These are phyloP conservation scores for Epinephelus moara DNA, from an alignment of 2,113 vertebrate species.

Conservation along the genomic window DNA sequence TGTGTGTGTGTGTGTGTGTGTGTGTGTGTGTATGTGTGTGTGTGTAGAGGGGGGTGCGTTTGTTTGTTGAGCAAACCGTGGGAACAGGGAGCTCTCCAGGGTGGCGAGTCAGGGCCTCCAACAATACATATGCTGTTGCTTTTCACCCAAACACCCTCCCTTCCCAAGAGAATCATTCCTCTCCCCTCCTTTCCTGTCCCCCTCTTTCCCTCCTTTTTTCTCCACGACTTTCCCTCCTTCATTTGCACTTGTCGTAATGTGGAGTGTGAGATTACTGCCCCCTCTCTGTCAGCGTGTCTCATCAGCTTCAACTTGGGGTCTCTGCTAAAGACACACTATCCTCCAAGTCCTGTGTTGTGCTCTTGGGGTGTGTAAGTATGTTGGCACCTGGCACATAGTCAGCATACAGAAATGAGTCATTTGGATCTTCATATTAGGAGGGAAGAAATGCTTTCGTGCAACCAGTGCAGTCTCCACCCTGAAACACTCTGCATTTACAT, in stretches of 20 bases:
- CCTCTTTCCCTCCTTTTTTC: conserved; percentile 62
- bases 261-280: conserved; percentile 76
- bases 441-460: conserved; percentile 7
- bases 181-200: conserved; percentile 62
- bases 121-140: conserved; percentile 86
- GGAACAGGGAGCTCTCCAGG: conserved; percentile 86
- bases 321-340: not conserved
- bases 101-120: conserved; percentile 86
- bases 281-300: conserved; percentile 70
- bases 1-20: conserved; percentile 40
- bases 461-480: not conserved
- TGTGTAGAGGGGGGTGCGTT: conserved; percentile 70
- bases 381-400: not conserved
- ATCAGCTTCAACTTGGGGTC: conserved; percentile 22
- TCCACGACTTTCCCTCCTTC: conserved; percentile 60
- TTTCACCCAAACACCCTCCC: conserved; percentile 86
- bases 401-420: not conserved
- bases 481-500: not conserved
- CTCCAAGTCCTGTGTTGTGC: not conserved
- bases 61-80: conserved; percentile 88
- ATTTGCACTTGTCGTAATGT: conserved; percentile 53
- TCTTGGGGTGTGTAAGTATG: not conserved
- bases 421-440: not conserved
- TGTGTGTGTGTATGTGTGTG: conserved; percentile 41
- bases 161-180: conserved; percentile 76